Percentiles rank a stretch among this genome's conserved stretches.
These are phyloP conservation scores for Trissolcus brochymenae DNA, from an alignment of 2,888 invertebrate species.

Conservation along the genomic window DNA sequence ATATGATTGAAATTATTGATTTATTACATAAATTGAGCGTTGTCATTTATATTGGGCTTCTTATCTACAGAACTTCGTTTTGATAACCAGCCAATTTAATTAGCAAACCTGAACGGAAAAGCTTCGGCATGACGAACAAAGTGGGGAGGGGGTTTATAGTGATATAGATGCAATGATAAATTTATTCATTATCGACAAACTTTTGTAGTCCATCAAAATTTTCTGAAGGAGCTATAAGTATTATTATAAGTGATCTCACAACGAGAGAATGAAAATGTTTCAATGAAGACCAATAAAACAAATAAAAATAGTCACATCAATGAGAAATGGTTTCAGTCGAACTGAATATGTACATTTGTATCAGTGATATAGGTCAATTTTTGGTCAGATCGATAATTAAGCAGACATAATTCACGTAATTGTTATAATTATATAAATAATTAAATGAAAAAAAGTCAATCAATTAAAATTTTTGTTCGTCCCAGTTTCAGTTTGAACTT, in stretches of 20 bases:
- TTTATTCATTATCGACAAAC: conserved; percentile 65
- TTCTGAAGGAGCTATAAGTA: conserved; percentile 12
- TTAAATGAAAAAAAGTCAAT: too few species aligned
- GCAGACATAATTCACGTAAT: neutral
- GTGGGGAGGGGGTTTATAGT: conserved; percentile 46
- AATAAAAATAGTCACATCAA: neutral
- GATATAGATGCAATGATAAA: conserved; percentile 62
- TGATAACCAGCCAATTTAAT: conserved; percentile 70
- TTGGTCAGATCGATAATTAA: too few species aligned
- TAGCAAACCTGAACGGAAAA: conserved; percentile 59
- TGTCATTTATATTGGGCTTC: conserved; percentile 27
- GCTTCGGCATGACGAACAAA: conserved; percentile 47
- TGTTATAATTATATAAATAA: too few species aligned
- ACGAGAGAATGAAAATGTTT: neutral
- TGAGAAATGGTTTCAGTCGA: neutral
- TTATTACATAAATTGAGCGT: conserved; percentile 49
- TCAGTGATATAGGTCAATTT: too few species aligned
- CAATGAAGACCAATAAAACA: neutral
- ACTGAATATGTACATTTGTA: too few species aligned
- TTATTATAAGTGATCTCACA: neutral
- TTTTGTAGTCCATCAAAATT: conserved; percentile 65
- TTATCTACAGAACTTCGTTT: conserved; percentile 61
- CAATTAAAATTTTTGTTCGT: too few species aligned
- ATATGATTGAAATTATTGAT: conserved; percentile 10
- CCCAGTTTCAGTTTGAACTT: too few species aligned